Base-by-base conservation (phyloP, 2,113 vertebrate genomes). In the Gallinago undulata region DNA sequence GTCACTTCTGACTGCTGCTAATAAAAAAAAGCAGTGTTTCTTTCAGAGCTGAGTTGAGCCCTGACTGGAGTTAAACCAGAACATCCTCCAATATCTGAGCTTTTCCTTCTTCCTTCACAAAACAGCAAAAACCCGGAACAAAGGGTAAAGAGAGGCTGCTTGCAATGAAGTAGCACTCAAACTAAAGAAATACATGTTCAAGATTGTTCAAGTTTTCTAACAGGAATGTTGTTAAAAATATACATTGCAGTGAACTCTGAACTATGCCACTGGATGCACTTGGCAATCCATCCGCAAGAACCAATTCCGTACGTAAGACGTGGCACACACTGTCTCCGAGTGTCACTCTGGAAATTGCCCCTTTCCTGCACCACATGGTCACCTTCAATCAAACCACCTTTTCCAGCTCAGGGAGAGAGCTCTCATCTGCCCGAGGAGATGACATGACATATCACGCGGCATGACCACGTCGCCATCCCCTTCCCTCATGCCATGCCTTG, bases 211-310 rank as follows among this genome's bases (percentile, higher is more conserved):
- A 93, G 77, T 96, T 90, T 97, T 96, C 89, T 95, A 97, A 95
- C 87, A 96, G 98, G 98, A 99, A 98, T 98, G 98, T 98, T 89
- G 94, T 75, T 93, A 80, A 95, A 98, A 97, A 95, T 70, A 81
- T 31, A 63, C 43, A 70, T 53, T 79, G 69, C 80, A 90, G 50
- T 60, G 30, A 94, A 56, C 68, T 85, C 63, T 79, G n/a, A 81
- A 76, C 51, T 84, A 93, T 9, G 11, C 45, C 28, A 57, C 5
- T 24, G 77, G 63, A 63, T 59, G 22, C 39, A 91, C n/a, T 23
- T 75, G 19, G 48, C 15, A 6, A 47, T 74, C 35, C 1, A 0
- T 57, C 68, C 93, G 59, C 41, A 90, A 91, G 85, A 87, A 70
- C 3, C 28, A 89, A 56, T 74, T 84, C 59, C 59, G n/a, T 31